A percentile compares a stretch with the other conserved stretches of the same genome.
Conservation (phyloP, 1,140 invertebrate species). For the Drosophila pallidifrons region DNA sequence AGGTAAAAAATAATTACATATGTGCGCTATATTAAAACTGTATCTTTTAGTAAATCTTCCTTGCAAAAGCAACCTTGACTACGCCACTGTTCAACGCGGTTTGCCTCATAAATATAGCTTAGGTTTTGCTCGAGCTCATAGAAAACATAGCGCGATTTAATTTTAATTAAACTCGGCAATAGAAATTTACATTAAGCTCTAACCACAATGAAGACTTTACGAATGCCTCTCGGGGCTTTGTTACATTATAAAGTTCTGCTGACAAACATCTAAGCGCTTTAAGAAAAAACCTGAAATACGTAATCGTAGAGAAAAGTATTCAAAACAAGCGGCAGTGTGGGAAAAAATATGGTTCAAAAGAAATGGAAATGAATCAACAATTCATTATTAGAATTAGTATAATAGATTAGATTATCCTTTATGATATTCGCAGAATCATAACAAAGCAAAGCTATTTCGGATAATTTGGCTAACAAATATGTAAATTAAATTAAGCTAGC, state of each 20-base stretch:
- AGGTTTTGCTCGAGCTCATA: constrained; percentile 28
- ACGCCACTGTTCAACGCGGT: constrained; percentile 20
- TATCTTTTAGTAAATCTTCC: background rate
- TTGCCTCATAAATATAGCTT: constrained; percentile 45
- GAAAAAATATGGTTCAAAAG: background rate
- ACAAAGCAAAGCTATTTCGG: background rate
- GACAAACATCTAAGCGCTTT: background rate
- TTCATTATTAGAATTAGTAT: background rate
- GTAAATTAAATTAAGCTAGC: too few species aligned
- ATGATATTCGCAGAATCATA: background rate
- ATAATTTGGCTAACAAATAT: too few species aligned
- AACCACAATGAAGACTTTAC: constrained; percentile 24
- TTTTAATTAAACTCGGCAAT: constrained; percentile 46
- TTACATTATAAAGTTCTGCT: constrained; percentile 19
- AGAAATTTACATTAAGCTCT: constrained; percentile 36
- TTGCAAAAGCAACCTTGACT: background rate
- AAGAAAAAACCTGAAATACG: constrained; percentile 17
- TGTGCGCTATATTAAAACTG: too few species aligned
- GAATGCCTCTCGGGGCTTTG: constrained; percentile 12
- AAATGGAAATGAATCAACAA: background rate
- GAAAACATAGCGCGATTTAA: constrained; percentile 41
- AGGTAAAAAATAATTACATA: background rate
- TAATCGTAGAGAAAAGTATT: constrained; percentile 2
- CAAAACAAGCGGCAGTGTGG: background rate
- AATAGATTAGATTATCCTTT: constrained; percentile 1